Conservation (phyloP, 2,113 vertebrate species). For the Pluvianellus socialis region DNA sequence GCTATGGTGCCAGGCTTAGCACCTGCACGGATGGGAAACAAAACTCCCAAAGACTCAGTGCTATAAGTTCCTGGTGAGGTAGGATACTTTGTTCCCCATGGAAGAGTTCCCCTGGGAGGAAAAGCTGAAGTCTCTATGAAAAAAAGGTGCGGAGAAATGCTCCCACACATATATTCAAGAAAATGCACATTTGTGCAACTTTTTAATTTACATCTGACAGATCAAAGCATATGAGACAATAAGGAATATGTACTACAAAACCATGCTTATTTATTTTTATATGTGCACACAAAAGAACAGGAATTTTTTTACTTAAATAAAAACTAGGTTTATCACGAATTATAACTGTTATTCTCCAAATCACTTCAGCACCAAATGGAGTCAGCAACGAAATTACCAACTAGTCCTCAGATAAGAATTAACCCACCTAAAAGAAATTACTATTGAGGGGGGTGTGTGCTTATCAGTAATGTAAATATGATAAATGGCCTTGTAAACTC, state of each 20-base stretch:
- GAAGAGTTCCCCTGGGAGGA: not conserved
- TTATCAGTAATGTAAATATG: not conserved
- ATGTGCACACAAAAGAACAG: not conserved
- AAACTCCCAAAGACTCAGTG: not conserved
- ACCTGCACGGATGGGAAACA: accelerated
- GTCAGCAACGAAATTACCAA: not conserved
- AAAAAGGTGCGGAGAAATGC: accelerated
- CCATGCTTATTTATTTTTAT: not conserved
- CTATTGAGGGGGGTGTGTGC: not conserved
- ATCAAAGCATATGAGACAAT: not conserved
- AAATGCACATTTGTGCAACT: not conserved
- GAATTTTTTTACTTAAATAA: not conserved
- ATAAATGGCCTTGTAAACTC: not conserved
- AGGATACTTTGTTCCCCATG: not conserved
- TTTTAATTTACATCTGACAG: not conserved
- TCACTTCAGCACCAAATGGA: not conserved
- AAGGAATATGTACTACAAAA: not conserved
- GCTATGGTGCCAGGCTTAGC: not conserved
- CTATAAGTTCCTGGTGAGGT: not conserved
- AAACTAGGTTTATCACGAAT: not conserved
- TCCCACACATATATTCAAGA: not conserved
- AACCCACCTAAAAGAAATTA: not conserved
- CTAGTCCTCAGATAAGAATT: not conserved
- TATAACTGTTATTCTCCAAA: not conserved
- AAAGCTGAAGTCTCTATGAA: not conserved